phyloP scores from a whole-genome alignment of 2,113 vertebrate genomes.

The Talpa occidentalis region DNA sequence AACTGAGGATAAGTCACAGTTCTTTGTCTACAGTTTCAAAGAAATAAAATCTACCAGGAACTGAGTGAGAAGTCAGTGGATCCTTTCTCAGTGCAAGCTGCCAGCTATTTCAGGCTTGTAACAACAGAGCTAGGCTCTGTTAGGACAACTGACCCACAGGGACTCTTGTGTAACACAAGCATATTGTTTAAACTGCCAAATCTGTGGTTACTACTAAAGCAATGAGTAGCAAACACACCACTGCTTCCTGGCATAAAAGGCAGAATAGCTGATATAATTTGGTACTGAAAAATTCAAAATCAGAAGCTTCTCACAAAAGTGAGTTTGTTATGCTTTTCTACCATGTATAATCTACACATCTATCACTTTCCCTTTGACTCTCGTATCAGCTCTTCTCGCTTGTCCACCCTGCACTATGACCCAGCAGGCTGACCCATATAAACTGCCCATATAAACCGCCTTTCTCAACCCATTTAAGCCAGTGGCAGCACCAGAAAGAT shows the following conservation, averaged over 20 bases:
- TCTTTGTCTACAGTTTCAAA: neutral
- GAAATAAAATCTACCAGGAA: neutral
- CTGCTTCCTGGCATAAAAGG: neutral
- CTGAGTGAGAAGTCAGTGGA: neutral
- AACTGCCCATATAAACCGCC: no score
- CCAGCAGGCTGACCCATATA: neutral
- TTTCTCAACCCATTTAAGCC: neutral
- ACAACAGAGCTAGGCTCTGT: neutral
- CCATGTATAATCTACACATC: neutral
- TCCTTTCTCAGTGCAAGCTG: neutral
- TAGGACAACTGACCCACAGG: neutral
- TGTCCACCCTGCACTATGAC: neutral
- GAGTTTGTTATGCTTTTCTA: neutral
- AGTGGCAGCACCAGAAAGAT: neutral
- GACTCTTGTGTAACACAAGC: neutral
- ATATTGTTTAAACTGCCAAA: neutral
- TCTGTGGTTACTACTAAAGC: neutral
- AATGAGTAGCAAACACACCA: neutral
- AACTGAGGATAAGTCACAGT: neutral
- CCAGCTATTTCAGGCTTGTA: neutral
- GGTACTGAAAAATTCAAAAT: neutral
- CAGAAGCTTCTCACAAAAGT: neutral
- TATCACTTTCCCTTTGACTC: neutral
- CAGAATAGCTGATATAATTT: neutral
- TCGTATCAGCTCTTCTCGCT: neutral